phyloP scores from a whole-genome alignment of 2,797 vertebrate species.

The Trichosurus vulpecula region DNA sequence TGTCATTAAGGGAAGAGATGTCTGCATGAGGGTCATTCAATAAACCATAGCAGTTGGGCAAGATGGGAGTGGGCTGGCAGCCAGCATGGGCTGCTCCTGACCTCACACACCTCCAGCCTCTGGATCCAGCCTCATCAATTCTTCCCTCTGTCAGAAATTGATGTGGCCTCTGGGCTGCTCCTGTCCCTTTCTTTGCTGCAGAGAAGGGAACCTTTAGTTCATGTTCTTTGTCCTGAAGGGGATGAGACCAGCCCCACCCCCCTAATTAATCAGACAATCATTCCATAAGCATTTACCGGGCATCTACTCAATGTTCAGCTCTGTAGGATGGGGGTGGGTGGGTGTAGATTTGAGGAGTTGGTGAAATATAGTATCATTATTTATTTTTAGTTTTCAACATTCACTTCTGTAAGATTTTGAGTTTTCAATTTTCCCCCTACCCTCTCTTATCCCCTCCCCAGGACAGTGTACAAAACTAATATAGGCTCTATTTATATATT shows the following conservation, averaged over 20 bases:
- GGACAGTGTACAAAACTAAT: too few species aligned
- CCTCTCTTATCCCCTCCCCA: too few species aligned
- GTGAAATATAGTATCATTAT: background rate
- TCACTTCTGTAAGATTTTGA: too few species aligned
- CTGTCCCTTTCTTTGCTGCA: background rate
- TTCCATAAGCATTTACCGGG: background rate
- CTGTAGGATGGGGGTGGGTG: background rate
- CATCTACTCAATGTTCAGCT: background rate
- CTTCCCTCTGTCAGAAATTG: background rate
- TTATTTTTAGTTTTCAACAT: too few species aligned
- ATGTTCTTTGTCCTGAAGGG: background rate
- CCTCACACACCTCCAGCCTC: background rate
- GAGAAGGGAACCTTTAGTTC: background rate
- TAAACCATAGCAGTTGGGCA: background rate
- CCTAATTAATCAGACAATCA: background rate
- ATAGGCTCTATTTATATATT: too few species aligned
- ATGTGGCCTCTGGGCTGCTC: background rate
- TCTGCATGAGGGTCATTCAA: background rate
- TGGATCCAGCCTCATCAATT: background rate
- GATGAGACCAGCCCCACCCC: background rate
- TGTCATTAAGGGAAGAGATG: background rate
- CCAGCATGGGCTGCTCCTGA: background rate
- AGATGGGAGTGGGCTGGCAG: background rate
- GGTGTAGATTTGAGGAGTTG: background rate
- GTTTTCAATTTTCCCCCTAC: too few species aligned